A percentile compares a stretch with the other conserved stretches of the same genome.
Evolutionary conservation across 2,113 vertebrate genomes (phyloP).

Genomic region (Calidris pugnax): DNA sequence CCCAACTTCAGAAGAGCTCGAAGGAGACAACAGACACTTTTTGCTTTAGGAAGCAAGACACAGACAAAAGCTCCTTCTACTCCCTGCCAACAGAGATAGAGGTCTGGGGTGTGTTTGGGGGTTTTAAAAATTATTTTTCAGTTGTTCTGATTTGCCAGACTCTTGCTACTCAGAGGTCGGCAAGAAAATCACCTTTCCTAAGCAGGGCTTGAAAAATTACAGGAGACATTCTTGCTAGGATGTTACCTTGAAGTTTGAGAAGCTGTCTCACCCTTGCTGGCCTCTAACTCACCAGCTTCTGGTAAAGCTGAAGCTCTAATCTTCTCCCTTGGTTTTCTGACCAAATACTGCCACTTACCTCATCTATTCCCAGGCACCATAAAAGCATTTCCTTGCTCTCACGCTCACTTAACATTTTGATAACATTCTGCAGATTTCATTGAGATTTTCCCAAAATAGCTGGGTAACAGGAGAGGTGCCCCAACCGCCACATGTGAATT

Average conservation of each 20-base stretch:
- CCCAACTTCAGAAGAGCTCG: not conserved
- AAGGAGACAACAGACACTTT: not conserved
- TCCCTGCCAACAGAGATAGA: not conserved
- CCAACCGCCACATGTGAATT: not conserved
- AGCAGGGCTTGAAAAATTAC: not conserved
- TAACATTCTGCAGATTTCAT: not conserved
- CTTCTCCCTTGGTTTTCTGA: not conserved
- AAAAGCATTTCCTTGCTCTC: not conserved
- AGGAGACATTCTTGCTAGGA: not conserved
- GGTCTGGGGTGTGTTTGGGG: not conserved
- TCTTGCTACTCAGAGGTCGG: not conserved
- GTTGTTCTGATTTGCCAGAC: not conserved
- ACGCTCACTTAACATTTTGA: not conserved
- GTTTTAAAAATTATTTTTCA: not conserved
- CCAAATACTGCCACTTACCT: not conserved
- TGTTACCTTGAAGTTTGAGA: not conserved
- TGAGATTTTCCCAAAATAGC: not conserved
- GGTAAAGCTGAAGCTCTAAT: not conserved
- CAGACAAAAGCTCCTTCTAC: not conserved
- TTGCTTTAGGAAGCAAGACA: not conserved
- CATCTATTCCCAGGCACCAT: not conserved
- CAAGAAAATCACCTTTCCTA: not conserved
- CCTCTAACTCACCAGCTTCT: not conserved
- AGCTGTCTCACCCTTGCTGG: not conserved
- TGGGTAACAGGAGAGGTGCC: not conserved